Conservation (phyloP, 2,113 vertebrate genomes). For the Collichthys lucidus region DNA sequence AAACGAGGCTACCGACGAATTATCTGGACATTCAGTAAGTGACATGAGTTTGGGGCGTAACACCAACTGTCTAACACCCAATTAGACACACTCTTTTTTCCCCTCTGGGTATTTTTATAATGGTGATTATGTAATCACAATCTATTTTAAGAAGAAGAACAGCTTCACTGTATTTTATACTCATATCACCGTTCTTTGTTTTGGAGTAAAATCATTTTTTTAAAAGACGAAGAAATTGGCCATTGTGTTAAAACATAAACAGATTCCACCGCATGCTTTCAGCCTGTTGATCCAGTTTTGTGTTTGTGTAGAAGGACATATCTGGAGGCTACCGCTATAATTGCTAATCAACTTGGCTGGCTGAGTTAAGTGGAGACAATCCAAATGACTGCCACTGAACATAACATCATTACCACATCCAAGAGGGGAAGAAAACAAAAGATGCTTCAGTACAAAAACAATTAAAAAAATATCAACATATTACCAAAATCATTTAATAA, state of each 20-base stretch:
- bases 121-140: constrained; percentile 20
- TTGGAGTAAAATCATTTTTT: constrained; percentile 4
- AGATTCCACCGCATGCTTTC: constrained; percentile 31
- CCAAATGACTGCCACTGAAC: constrained; percentile 64
- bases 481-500: constrained; percentile 51
- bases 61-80: constrained; percentile 1
- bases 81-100: background rate
- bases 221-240: constrained; percentile 25
- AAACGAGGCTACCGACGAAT: constrained; percentile 13
- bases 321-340: constrained; percentile 70
- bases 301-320: constrained; percentile 54
- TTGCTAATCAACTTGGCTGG: constrained; percentile 70
- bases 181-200: constrained; percentile 2
- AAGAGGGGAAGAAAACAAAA: constrained; percentile 51
- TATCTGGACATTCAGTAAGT: constrained; percentile 10
- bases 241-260: constrained; percentile 22
- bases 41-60: background rate
- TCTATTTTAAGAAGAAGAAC: constrained; percentile 26
- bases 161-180: constrained; percentile 13
- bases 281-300: constrained; percentile 54
- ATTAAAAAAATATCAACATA: constrained; percentile 66
- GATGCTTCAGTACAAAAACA: constrained; percentile 61
- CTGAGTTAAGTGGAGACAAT: constrained; percentile 58
- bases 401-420: constrained; percentile 53
- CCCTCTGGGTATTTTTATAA: constrained; percentile 16